Evolutionary conservation across 2,888 invertebrate species (phyloP).

Genomic region (Drosophila diplacantha): DNA sequence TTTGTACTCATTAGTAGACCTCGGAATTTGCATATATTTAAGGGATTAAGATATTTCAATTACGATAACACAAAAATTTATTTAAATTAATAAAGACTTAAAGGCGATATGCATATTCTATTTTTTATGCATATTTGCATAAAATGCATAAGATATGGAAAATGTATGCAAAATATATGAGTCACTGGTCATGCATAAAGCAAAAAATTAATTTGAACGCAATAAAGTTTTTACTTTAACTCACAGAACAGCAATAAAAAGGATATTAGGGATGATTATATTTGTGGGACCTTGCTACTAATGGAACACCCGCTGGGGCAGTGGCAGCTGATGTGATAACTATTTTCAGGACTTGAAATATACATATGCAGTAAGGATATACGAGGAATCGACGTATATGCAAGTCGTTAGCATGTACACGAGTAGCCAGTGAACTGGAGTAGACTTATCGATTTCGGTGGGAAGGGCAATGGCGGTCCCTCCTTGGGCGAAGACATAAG

Average conservation of each 20-base stretch:
- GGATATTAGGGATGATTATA: slow-evolving; percentile 1
- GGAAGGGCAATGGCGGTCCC: slow-evolving; percentile 17
- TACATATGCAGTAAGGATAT: slow-evolving; percentile 1
- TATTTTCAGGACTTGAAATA: slow-evolving; percentile 9
- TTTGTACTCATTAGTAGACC: too few species aligned
- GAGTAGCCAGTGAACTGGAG: slow-evolving; percentile 33
- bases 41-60: too few species aligned
- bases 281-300: slow-evolving; percentile 6
- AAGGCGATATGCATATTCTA: too few species aligned
- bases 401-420: slow-evolving; percentile 20
- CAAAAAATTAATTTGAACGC: not conserved
- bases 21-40: too few species aligned
- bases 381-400: slow-evolving; percentile 38
- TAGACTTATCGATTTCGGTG: slow-evolving; percentile 53
- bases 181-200: not conserved
- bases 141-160: too few species aligned
- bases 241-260: slow-evolving; percentile 1
- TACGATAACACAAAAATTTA: too few species aligned
- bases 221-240: slow-evolving; percentile 3
- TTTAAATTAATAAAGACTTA: too few species aligned
- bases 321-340: slow-evolving; percentile 4
- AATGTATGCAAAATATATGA: too few species aligned
- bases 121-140: too few species aligned
- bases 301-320: slow-evolving; percentile 17
- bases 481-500: slow-evolving; percentile 59